A percentile compares a stretch with the other conserved stretches of the same genome.
Evolutionary conservation across 2,888 invertebrate species (phyloP).

Genomic region (Ernsta delagoae): DNA sequence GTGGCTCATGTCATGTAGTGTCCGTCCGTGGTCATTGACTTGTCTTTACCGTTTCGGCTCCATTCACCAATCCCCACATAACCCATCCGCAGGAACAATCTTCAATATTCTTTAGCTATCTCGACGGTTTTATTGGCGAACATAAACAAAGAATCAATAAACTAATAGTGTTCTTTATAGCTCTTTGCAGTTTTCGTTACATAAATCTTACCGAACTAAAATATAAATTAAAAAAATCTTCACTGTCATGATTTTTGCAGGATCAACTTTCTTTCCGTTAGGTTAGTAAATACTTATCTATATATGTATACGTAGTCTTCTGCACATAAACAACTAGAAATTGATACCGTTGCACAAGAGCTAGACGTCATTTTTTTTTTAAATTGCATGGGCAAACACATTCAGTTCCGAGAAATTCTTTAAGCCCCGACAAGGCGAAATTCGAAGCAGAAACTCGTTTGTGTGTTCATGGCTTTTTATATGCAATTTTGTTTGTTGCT

Average conservation of each 20-base stretch:
- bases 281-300: no score
- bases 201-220: no score
- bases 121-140: not conserved
- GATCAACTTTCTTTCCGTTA: no score
- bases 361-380: not conserved
- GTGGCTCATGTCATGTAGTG: constrained; percentile 55
- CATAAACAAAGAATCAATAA: not conserved
- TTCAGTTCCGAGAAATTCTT: constrained; percentile 21
- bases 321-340: not conserved
- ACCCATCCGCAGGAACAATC: constrained; percentile 3
- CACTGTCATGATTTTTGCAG: no score
- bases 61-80: constrained; percentile 17
- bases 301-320: no score
- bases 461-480: constrained; percentile 21
- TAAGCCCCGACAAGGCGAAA: constrained; percentile 26
- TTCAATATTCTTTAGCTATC: not conserved
- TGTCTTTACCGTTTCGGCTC: constrained; percentile 62
- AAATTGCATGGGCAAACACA: constrained; percentile 2
- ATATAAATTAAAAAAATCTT: not conserved
- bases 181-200: not conserved
- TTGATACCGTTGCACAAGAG: not conserved
- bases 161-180: no score
- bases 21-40: constrained; percentile 67
- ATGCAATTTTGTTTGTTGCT: constrained; percentile 11
- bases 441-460: constrained; percentile 29